phyloP scores from a whole-genome alignment of 2,888 invertebrate genomes.

The Scelioninae gen. 1 region DNA sequence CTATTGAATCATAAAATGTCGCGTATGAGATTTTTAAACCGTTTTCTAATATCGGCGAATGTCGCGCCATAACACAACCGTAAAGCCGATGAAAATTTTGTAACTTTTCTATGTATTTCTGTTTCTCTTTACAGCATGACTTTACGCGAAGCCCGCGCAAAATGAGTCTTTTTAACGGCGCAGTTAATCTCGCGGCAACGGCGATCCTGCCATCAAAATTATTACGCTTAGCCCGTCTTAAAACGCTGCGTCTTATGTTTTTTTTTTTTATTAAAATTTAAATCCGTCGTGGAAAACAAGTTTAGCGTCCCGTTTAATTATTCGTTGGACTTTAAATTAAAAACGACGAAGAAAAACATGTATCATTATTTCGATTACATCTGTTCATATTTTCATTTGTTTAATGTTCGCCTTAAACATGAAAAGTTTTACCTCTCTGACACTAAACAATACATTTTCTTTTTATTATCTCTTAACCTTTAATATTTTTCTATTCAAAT shows the following conservation, averaged over 20 bases:
- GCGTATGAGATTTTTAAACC: constrained; percentile 57
- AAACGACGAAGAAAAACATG: background rate
- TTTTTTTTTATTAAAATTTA: constrained; percentile 55
- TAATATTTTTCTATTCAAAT: too few relatives aligned
- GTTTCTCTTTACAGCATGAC: constrained; percentile 52
- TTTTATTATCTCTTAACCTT: too few relatives aligned
- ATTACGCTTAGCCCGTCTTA: constrained; percentile 61
- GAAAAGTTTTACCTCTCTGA: too few relatives aligned
- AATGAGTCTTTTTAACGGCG: constrained; percentile 68
- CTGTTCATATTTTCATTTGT: background rate
- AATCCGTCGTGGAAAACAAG: constrained; percentile 17
- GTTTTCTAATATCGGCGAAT: constrained; percentile 62
- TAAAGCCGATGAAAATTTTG: constrained; percentile 64
- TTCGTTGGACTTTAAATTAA: background rate
- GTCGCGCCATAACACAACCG: constrained; percentile 52
- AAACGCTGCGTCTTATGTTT: constrained; percentile 41
- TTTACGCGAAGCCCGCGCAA: constrained; percentile 47
- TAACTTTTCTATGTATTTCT: constrained; percentile 55
- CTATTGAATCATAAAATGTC: constrained; percentile 64
- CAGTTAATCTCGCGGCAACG: constrained; percentile 64
- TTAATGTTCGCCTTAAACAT: background rate
- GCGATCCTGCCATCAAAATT: constrained; percentile 59
- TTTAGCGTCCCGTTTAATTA: constrained; percentile 27
- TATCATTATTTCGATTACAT: background rate
- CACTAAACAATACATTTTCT: too few relatives aligned